A percentile compares a stretch with the other conserved stretches of the same genome.
These are phyloP conservation scores for Bombus confusus DNA, from an alignment of 1,140 invertebrate genomes.

Conservation along the genomic window DNA sequence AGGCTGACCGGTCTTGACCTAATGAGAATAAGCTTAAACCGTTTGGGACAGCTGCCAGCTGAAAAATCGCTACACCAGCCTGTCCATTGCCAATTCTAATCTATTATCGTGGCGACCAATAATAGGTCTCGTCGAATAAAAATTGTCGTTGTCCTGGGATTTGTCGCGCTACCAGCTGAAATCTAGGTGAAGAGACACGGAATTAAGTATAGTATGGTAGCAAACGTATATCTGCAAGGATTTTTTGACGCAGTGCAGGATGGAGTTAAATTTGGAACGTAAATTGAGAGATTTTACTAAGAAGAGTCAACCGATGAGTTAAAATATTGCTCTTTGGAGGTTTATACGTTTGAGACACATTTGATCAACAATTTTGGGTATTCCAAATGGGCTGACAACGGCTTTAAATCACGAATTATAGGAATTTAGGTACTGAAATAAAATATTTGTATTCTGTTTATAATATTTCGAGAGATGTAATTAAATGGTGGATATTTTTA, in stretches of 20 bases:
- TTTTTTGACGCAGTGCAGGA: not conserved
- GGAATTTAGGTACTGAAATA: not conserved
- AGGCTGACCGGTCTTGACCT: conserved; percentile 13
- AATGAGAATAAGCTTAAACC: not conserved
- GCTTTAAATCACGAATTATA: not conserved
- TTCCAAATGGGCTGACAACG: not conserved
- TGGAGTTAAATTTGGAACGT: not conserved
- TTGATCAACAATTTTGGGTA: not conserved
- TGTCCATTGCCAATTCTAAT: not conserved
- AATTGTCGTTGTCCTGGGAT: too few relatives aligned
- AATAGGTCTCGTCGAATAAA: not conserved
- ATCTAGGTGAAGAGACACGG: not conserved
- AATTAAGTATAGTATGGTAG: not conserved
- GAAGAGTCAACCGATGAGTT: not conserved
- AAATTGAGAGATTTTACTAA: not conserved
- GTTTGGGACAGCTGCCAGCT: conserved; percentile 23
- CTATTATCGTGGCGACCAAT: not conserved
- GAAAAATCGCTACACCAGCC: not conserved
- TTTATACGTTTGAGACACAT: not conserved
- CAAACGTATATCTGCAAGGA: not conserved
- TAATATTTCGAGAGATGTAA: too few relatives aligned
- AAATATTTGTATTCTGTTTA: not conserved
- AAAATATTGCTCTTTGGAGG: not conserved
- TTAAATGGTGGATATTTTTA: too few relatives aligned
- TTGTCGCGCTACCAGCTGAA: not conserved